Evolutionary conservation across 2,888 invertebrate species (phyloP).

Genomic region (Tigriopus californicus): DNA sequence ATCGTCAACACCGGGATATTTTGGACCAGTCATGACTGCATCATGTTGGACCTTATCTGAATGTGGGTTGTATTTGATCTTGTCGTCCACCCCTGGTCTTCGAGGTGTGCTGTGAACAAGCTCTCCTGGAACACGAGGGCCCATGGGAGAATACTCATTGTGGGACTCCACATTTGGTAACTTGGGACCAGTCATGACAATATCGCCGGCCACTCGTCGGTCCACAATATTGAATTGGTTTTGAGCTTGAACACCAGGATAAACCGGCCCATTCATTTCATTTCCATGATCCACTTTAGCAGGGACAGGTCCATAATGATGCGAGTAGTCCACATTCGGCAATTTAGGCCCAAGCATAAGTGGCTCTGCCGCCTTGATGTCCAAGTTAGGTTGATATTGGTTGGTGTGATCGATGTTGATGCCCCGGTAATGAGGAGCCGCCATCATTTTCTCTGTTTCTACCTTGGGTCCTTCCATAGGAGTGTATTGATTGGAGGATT

Average conservation of each 20-base stretch:
- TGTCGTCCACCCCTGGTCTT: conserved; percentile 10
- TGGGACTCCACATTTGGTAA: not conserved
- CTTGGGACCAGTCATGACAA: conserved; percentile 9
- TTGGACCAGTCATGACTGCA: not conserved
- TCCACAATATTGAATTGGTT: not conserved
- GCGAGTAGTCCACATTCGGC: conserved; percentile 2
- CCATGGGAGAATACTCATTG: not conserved
- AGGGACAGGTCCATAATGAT: conserved; percentile 7
- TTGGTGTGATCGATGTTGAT: conserved; percentile 5
- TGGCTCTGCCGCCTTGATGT: not conserved
- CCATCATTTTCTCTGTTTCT: conserved; percentile 9
- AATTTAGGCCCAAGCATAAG: conserved; percentile 11
- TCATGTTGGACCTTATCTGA: not conserved
- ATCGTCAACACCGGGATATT: conserved; percentile 6
- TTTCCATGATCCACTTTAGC: not conserved
- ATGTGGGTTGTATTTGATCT: not conserved
- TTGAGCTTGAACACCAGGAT: conserved; percentile 1
- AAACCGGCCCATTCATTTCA: conserved; percentile 8
- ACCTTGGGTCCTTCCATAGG: not conserved
- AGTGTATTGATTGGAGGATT: not conserved
- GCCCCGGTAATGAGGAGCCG: conserved; percentile 12
- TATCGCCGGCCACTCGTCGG: not conserved
- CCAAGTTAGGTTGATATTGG: not conserved
- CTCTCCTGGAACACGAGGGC: conserved; percentile 5
- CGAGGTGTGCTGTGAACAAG: not conserved